These are phyloP conservation scores for Harpalus rufipes DNA, from an alignment of 2,888 invertebrate species.

Conservation along the genomic window DNA sequence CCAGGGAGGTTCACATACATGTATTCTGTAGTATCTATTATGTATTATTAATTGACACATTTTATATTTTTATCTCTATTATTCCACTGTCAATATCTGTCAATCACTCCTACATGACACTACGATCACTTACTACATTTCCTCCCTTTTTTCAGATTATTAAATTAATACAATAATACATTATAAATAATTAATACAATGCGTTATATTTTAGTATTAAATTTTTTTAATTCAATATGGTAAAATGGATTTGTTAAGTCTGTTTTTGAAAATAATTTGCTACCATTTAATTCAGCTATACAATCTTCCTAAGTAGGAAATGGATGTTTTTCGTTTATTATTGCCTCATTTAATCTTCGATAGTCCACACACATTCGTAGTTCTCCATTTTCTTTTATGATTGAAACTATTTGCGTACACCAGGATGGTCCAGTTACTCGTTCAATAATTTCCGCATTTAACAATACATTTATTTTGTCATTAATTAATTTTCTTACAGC, in stretches of 20 bases:
- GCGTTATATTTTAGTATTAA: no score
- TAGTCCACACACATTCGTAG: not conserved
- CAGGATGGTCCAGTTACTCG: not conserved
- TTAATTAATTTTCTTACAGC: not conserved
- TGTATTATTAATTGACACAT: no score
- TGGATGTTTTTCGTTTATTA: not conserved
- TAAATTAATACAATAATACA: no score
- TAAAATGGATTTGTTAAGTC: not conserved
- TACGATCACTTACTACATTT: no score
- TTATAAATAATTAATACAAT: no score
- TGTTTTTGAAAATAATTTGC: not conserved
- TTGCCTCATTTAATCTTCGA: not conserved
- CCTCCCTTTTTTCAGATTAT: no score
- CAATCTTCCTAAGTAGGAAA: not conserved
- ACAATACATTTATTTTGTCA: not conserved
- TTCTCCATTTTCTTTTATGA: not conserved
- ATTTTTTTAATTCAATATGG: not conserved
- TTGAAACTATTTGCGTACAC: not conserved
- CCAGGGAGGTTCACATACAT: no score
- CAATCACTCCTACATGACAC: no score
- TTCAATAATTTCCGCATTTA: not conserved
- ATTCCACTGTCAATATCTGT: no score
- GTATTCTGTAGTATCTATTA: no score
- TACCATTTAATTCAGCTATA: not conserved
- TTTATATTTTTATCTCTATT: no score